Base-by-base conservation (phyloP, 1,140 invertebrate species). In the Cotesia chilonis region DNA sequence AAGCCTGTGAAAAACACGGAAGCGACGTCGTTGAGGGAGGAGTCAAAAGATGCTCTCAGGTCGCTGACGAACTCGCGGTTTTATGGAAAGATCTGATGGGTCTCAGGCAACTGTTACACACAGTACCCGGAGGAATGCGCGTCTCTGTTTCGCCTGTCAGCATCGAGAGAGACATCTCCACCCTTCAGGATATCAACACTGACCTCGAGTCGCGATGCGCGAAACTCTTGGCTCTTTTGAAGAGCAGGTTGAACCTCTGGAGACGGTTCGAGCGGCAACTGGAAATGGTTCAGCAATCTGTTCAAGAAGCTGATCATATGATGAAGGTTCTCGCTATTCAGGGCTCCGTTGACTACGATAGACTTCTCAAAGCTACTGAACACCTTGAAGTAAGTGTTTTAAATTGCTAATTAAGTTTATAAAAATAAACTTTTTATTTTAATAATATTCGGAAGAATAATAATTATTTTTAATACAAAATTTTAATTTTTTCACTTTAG, bases 301-400 rank as follows among this genome's bases (percentile, higher is more conserved):
- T 94, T 0, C 89, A 94, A 70, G 93, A 95, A 76, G 92, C 93
- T 0, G 93, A 94, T 81, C 95, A 94, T 77, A 94, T 94, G 93
- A 93, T 94, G 86, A 93, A 95, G 77, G 82, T 95, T 10, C 86
- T 95, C 3, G 92, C 92, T 1, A 92, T 95, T 0, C 92, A 94
- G 79, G 93, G 92, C 10, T 90, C 92, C 52, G 91, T 95, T 1
- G 93, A 95, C 85, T 94, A 94, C 75, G 92, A 94, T 66, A 89
- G 93, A 37, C 83, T 95, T 57, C 84, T 91, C n/a, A 94, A 93
- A 78, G 93, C 93, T 41, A 94, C 93, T 0, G 92, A 94, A 80
- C 87, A 93, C 79, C 85, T 94, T 69, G 92, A 94, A 91, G 93
- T 94, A 71, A 90, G 90, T 28, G 28, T 3, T 28, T 28, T 28